Evolutionary conservation across 2,888 invertebrate species (phyloP), one percentile per base, ranked within the genome.

Genomic region (Brenthis daphne): DNA sequence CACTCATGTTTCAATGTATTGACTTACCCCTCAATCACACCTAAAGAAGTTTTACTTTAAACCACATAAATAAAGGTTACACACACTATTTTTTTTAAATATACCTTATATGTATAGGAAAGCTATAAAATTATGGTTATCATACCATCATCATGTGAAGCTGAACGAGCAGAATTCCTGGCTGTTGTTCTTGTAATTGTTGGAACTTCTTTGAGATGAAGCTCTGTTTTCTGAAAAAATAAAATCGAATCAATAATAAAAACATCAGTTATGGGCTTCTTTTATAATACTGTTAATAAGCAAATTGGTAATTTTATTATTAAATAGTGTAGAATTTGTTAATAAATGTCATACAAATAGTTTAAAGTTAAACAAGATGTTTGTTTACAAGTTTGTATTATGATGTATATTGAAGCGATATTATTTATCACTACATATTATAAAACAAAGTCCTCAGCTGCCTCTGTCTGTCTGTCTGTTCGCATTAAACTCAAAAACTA

Each of bases 141-240:
- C 56, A 58, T 68, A 92, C 91, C 91, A 71, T 92, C 91, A 74
- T 92, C 91, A 71, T 88, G 88, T 0, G 90, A 90, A 0, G 82
- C 83, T 0, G 89, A 74, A 1, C 83, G 77, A 56, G 78, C 81
- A 0, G 85, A 85, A 20, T 83, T 74, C 2, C 84, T 76, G 0
- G 84, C 83, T 12, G 68, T 69, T 0, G 69, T 64, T 16, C 65
- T 68, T 54, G 75, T 75, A 5, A 79, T 78, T 1, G 79, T 72
- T 0, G 80, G 61, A 1, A 75, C 74, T 71, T 89, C 90, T 60
- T 84, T 85, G 0, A 89, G 70, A 12, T 81, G 73, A 0, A 87
- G 67, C 70, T 91, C 91, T 0, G 79, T 78, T 83, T 87, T 90
- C 92, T 92, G 37, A 43, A 11, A 82, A 6, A 79, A 83, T 5